Base-by-base conservation (phyloP, 2,113 vertebrate species). In the human region DNA sequence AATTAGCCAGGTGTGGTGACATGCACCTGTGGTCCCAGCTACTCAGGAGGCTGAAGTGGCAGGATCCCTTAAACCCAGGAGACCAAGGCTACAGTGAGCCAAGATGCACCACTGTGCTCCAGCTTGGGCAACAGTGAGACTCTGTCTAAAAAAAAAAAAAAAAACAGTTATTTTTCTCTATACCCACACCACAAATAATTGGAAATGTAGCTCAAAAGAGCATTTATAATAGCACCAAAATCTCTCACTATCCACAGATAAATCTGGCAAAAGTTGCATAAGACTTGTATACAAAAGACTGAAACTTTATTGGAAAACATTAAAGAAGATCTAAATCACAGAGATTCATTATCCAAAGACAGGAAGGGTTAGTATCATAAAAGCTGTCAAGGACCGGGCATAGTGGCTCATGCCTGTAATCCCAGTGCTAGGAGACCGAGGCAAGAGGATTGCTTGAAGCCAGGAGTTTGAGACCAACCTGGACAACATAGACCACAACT, bases 121-220 rank as follows among this genome's bases (percentile, higher is more conserved):
- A 64, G 59, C 59, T 64, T 43, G 73, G 23, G 23, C 73, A 75
- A 75, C 40, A 75, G 23, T 18, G 25, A 43, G 40, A 75, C 40
- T 12, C 40, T 14, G 23, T 43, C 40, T 75, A 17, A 18, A 18
- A 20, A 20, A 17, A 38, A 17, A 22, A 22, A 32, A 16, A 35
- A 32, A 1, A 66, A 66, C 48, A 43, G 55, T 35, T 25, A 0
- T 3, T 52, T 27, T 75, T 35, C 35, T 89, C 55, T 48, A 0
- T 2, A 20, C 52, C 55, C 40, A 0, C 4, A 20, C 52, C 55
- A 0, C n/a, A 30, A 59, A 0, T 75, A 66, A 75, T 50, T 32
- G 6, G 18, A 68, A 87, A 23, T 8, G 6, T 18, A 20, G 27
- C 75, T 43, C 57, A 85, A 55, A 45, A n/a, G 14, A 38, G 61